phyloP scores from a whole-genome alignment of 2,888 invertebrate species.

The Dioctria rufipes region DNA sequence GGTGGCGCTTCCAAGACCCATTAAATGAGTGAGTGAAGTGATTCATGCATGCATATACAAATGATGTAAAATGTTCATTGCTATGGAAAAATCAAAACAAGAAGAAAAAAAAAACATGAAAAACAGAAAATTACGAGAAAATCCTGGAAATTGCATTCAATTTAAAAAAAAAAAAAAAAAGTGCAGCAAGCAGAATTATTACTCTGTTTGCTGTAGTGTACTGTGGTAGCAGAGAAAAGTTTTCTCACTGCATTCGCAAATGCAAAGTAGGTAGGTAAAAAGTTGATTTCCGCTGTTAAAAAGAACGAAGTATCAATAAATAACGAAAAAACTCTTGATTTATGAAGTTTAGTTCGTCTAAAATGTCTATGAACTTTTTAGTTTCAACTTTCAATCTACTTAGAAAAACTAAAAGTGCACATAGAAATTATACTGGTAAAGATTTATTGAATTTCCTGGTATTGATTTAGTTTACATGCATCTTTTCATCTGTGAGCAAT shows the following conservation, averaged over 20 bases:
- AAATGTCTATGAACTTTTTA: not conserved
- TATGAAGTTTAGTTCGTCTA: slow-evolving; percentile 14
- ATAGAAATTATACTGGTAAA: no score
- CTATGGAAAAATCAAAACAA: not conserved
- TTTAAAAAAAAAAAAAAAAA: not conserved
- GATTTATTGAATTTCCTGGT: no score
- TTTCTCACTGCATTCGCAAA: not conserved
- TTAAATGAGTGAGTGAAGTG: not conserved
- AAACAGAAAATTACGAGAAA: not conserved
- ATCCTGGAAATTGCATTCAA: slow-evolving; percentile 16
- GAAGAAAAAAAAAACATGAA: not conserved
- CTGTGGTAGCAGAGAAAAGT: not conserved
- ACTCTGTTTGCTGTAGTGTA: not conserved
- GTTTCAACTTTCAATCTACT: no score
- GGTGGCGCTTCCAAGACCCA: not conserved
- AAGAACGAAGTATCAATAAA: slow-evolving; percentile 35
- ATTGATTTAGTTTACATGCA: no score
- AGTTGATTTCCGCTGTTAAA: no score
- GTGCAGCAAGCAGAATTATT: not conserved
- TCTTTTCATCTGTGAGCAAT: no score
- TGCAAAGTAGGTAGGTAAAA: no score
- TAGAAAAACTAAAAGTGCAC: no score
- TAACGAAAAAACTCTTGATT: slow-evolving; percentile 42
- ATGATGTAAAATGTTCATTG: not conserved
- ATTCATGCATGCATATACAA: slow-evolving; percentile 18